Percentiles rank a stretch among this genome's conserved stretches.
phyloP scores from a whole-genome alignment of 2,797 vertebrate species.

The Agapornis canus region DNA sequence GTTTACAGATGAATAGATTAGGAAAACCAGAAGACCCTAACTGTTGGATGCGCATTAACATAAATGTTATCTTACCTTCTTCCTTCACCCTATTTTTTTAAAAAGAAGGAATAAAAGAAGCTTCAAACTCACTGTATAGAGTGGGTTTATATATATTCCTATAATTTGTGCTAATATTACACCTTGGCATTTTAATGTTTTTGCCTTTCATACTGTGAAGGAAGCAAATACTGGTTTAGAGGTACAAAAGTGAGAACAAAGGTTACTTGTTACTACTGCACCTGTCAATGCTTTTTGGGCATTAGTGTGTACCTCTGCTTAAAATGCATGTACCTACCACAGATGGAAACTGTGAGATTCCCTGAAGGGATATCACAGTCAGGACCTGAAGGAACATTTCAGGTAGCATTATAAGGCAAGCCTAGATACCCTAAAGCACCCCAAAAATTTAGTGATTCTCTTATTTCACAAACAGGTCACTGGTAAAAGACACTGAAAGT shows the following conservation, averaged over 20 bases:
- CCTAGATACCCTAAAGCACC: background rate
- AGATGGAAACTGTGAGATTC: background rate
- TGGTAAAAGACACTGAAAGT: background rate
- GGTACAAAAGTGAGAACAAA: background rate
- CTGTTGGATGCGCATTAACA: background rate
- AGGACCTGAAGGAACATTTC: background rate
- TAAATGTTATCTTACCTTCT: background rate
- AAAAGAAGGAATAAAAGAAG: background rate
- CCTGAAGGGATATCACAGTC: background rate
- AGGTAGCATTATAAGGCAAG: background rate
- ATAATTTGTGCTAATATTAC: background rate
- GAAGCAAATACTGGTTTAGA: background rate
- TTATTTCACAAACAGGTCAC: background rate
- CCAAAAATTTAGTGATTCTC: background rate
- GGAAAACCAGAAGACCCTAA: background rate
- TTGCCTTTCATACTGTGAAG: background rate
- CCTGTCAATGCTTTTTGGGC: background rate
- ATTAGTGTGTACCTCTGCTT: background rate
- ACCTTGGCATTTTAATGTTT: background rate
- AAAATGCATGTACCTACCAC: background rate
- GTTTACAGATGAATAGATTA: background rate
- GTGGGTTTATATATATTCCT: background rate
- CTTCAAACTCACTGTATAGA: background rate
- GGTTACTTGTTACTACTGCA: background rate
- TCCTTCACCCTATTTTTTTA: background rate